These are phyloP conservation scores for Entelurus aequoreus DNA, from an alignment of 2,113 vertebrate species.

Conservation along the genomic window DNA sequence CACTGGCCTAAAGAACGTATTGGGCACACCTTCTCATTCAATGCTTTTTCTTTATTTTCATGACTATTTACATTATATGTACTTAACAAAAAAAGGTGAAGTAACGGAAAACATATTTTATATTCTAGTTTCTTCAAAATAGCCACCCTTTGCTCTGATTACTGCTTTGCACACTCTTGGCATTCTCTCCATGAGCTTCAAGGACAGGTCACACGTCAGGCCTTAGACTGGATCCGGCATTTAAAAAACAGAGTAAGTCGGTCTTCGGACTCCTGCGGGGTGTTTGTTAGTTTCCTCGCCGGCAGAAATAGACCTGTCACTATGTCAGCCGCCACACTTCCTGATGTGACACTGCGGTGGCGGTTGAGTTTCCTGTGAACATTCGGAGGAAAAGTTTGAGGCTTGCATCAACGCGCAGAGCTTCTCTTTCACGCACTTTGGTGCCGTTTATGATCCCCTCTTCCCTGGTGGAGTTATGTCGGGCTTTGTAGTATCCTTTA, in stretches of 20 bases:
- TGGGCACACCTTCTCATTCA: too few relatives aligned
- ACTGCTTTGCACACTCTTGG: too few relatives aligned
- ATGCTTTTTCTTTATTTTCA: too few relatives aligned
- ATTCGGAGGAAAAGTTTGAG: conserved; percentile 58
- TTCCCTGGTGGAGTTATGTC: conserved; percentile 77
- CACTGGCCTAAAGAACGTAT: too few relatives aligned
- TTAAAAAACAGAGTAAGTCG: conserved; percentile 8
- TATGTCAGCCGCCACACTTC: conserved; percentile 6
- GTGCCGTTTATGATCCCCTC: conserved; percentile 77
- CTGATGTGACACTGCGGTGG: neutral
- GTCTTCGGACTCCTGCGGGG: neutral
- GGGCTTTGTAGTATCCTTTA: conserved; percentile 75
- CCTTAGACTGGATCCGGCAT: neutral
- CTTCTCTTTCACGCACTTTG: conserved; percentile 74
- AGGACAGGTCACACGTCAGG: neutral
- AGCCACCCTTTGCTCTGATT: too few relatives aligned
- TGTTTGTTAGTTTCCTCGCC: neutral
- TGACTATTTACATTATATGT: too few relatives aligned
- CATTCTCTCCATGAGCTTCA: too few relatives aligned
- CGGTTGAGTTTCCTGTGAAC: neutral
- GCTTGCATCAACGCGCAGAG: conserved; percentile 75
- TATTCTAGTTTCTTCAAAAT: too few relatives aligned
- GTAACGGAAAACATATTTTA: too few relatives aligned
- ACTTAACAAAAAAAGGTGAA: too few relatives aligned
- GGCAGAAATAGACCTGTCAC: neutral